Percentiles rank a stretch among this genome's conserved stretches.
Evolutionary conservation across 2,797 vertebrate genomes (phyloP).

Genomic region (Gymnopithys bicolor): DNA sequence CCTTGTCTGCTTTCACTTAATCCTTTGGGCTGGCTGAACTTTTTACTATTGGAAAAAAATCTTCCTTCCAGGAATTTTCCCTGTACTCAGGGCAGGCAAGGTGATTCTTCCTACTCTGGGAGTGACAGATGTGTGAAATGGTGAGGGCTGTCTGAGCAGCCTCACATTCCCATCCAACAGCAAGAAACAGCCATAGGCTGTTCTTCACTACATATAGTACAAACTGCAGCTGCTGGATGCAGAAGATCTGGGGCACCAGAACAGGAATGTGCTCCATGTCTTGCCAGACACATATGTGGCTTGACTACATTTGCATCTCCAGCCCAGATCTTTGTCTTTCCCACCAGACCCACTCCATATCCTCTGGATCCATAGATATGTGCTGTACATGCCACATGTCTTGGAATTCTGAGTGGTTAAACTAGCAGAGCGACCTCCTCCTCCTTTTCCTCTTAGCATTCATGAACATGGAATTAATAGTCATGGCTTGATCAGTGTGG

Average conservation of each 20-base stretch:
- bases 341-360: not conserved
- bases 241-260: not conserved
- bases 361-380: not conserved
- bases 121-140: not conserved
- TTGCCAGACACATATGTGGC: not conserved
- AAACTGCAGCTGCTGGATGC: not conserved
- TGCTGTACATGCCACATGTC: not conserved
- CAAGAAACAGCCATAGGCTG: not conserved
- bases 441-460: constrained; percentile 5
- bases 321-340: not conserved
- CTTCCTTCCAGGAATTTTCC: not conserved
- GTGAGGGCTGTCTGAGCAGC: not conserved
- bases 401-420: not conserved
- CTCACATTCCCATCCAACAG: fast-evolving
- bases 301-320: not conserved
- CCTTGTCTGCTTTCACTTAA: not conserved
- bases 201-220: not conserved
- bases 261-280: not conserved
- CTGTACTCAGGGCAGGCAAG: not conserved
- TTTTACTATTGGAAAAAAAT: not conserved
- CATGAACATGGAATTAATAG: not conserved
- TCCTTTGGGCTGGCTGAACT: not conserved
- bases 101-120: not conserved
- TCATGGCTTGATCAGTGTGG: not conserved
- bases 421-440: not conserved